phyloP scores from a whole-genome alignment of 2,113 vertebrate genomes.

The Pontoporia blainvillei region DNA sequence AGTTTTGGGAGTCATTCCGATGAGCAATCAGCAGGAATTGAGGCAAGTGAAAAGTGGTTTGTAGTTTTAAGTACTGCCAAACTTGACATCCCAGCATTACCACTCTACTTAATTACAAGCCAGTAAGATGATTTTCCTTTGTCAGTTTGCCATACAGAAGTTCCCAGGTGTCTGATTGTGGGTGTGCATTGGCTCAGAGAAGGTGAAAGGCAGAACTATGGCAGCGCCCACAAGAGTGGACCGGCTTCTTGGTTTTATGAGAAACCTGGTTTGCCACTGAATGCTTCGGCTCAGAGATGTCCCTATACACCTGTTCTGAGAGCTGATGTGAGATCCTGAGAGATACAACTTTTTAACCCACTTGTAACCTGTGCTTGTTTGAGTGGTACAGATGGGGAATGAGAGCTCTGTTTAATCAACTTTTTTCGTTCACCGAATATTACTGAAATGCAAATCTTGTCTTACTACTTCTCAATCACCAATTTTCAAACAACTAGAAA shows the following conservation, averaged over 20 bases:
- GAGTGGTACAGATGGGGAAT: neutral
- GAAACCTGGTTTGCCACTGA: neutral
- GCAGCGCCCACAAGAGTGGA: neutral
- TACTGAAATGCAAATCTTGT: neutral
- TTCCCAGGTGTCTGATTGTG: neutral
- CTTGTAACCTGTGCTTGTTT: neutral
- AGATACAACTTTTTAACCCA: neutral
- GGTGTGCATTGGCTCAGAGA: neutral
- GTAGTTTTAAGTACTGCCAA: neutral
- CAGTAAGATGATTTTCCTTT: neutral
- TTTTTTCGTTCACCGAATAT: neutral
- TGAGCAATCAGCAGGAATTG: constrained; percentile 60
- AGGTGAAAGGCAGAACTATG: neutral
- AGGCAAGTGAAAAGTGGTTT: neutral
- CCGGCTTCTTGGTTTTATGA: neutral
- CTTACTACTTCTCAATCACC: neutral
- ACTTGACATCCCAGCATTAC: neutral
- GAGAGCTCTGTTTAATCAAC: neutral
- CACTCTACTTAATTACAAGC: neutral
- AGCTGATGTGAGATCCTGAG: neutral
- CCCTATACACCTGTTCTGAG: neutral
- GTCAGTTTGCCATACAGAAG: neutral
- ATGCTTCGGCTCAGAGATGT: neutral
- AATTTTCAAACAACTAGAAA: neutral
- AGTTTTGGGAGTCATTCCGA: constrained; percentile 54